Percentiles rank a stretch among this genome's conserved stretches.
Conservation (phyloP, 2,113 vertebrate species). For the Etia nguti region DNA sequence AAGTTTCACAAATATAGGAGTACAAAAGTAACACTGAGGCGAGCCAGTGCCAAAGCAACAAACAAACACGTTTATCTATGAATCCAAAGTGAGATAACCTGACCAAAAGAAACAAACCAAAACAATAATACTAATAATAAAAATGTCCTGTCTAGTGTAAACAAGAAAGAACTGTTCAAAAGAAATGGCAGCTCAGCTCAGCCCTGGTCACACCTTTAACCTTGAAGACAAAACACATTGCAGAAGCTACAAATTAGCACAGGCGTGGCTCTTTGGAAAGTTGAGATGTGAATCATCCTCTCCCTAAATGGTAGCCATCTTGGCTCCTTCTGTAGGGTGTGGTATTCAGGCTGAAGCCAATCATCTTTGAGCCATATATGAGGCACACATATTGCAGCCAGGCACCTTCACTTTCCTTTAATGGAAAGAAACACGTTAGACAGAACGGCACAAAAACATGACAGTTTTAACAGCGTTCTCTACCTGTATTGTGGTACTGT, state of each 20-base stretch:
- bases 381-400: not conserved
- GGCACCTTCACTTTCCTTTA: not conserved
- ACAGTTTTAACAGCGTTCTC: not conserved
- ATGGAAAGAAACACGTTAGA: not conserved
- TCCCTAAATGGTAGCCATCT: not conserved
- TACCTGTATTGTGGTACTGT: not conserved
- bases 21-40: too few species aligned
- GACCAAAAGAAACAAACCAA: not conserved
- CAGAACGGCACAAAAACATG: not conserved
- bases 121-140: not conserved
- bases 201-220: not conserved
- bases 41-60: not conserved
- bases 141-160: not conserved
- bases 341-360: not conserved
- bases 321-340: not conserved
- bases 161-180: not conserved
- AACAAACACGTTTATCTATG: not conserved
- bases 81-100: not conserved
- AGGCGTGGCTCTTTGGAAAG: not conserved
- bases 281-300: not conserved
- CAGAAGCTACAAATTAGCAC: not conserved
- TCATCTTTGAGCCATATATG: not conserved
- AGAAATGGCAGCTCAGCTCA: not conserved
- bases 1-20: not conserved
- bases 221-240: not conserved